phyloP scores from a whole-genome alignment of 2,888 invertebrate species.

The Neria commutata region DNA sequence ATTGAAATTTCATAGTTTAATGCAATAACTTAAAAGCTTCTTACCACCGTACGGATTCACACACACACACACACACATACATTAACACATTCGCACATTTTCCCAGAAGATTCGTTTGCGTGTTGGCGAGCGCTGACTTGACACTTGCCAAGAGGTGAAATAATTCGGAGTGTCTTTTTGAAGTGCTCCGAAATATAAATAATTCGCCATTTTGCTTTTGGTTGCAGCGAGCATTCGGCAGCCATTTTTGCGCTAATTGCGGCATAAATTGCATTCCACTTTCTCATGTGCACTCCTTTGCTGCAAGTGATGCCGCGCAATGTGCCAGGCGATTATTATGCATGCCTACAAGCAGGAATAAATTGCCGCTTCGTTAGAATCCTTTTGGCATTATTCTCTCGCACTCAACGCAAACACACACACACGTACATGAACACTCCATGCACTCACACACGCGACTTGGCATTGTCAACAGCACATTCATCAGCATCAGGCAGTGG shows the following conservation, averaged over 20 bases:
- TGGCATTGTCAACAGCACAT: conserved; percentile 12
- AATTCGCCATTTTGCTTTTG: neutral
- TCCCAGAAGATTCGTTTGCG: no score
- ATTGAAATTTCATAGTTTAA: no score
- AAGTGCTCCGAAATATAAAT: no score
- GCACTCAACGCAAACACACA: conserved; percentile 6
- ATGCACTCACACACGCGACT: neutral
- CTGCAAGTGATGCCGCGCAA: conserved; percentile 7
- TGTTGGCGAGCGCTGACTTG: no score
- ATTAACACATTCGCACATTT: no score
- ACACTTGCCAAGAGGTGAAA: no score
- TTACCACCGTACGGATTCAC: no score
- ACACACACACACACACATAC: no score
- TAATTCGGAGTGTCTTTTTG: no score
- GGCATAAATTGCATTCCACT: conserved; percentile 47
- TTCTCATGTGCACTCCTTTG: neutral
- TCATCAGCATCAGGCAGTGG: conserved; percentile 13
- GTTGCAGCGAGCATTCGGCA: no score
- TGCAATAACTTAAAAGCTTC: no score
- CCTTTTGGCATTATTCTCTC: conserved; percentile 18
- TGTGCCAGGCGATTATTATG: conserved; percentile 17
- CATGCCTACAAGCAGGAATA: conserved; percentile 24
- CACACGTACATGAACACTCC: neutral
- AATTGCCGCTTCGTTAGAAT: conserved; percentile 29
- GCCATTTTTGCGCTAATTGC: conserved; percentile 40